Evolutionary conservation across 2,797 vertebrate genomes (phyloP).

Genomic region (Clarias pachynema): DNA sequence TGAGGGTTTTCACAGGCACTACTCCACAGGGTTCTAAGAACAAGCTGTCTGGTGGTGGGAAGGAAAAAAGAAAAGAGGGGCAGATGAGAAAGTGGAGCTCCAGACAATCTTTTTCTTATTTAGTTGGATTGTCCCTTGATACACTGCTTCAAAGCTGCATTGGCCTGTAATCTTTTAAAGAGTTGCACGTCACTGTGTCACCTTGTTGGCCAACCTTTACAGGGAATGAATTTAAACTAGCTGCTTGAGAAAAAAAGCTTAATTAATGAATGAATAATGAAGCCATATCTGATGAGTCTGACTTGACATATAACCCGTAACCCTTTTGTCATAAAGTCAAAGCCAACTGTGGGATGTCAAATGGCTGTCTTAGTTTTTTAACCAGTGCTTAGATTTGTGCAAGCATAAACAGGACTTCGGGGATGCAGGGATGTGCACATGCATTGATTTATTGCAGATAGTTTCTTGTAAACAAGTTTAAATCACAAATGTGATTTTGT

Average conservation of each 20-base stretch:
- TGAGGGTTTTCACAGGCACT: constrained; percentile 47
- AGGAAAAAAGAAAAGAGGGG: constrained; percentile 11
- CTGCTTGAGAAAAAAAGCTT: constrained; percentile 21
- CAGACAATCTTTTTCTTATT: constrained; percentile 38
- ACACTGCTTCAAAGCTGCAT: constrained; percentile 34
- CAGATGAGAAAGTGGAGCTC: constrained; percentile 30
- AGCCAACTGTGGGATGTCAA: neutral
- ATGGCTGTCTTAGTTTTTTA: neutral
- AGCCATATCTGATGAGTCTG: constrained; percentile 23
- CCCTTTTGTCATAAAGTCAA: neutral
- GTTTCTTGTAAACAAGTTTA: too few relatives aligned
- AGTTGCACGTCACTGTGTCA: constrained; percentile 29
- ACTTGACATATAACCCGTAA: constrained; percentile 1
- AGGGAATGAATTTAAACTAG: constrained; percentile 29
- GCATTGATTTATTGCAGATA: too few relatives aligned
- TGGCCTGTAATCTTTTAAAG: constrained; percentile 32
- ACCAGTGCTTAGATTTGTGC: neutral
- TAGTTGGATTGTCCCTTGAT: constrained; percentile 39
- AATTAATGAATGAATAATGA: constrained; percentile 30
- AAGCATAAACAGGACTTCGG: neutral
- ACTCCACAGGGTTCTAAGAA: constrained; percentile 47
- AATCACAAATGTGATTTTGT: too few relatives aligned
- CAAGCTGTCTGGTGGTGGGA: constrained; percentile 38
- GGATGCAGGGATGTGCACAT: too few relatives aligned
- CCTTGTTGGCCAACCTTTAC: constrained; percentile 17